Evolutionary conservation across 1,140 invertebrate species (phyloP).

Genomic region (Cyclina sinensis): DNA sequence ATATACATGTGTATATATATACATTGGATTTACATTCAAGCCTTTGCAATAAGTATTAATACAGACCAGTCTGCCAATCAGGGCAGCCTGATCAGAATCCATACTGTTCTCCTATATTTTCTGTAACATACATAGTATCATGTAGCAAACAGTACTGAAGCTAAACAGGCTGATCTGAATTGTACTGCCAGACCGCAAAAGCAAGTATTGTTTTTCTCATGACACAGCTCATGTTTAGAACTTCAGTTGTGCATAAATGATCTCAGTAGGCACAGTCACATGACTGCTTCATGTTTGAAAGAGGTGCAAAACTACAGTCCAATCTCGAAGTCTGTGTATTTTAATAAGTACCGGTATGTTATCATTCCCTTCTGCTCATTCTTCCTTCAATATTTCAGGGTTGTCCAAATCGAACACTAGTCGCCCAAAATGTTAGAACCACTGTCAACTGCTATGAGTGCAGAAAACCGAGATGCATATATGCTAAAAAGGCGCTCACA

Average conservation of each 20-base stretch:
- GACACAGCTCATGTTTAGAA: too few relatives aligned
- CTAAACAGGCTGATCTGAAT: too few relatives aligned
- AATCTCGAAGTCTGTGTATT: neutral
- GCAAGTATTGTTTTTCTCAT: too few relatives aligned
- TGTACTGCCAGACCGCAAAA: too few relatives aligned
- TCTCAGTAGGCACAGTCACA: too few relatives aligned
- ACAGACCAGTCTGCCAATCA: too few relatives aligned
- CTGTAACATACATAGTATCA: too few relatives aligned
- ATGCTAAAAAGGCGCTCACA: neutral
- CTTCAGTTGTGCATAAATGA: too few relatives aligned
- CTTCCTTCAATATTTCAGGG: conserved; percentile 9
- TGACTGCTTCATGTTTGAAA: too few relatives aligned
- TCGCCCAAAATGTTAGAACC: conserved; percentile 16
- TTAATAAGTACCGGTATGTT: neutral
- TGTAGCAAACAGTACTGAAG: neutral
- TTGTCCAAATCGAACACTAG: conserved; percentile 5
- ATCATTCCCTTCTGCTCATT: neutral
- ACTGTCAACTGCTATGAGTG: neutral
- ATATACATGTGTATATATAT: neutral
- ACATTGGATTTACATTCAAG: too few relatives aligned
- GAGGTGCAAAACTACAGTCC: neutral
- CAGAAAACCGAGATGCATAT: neutral
- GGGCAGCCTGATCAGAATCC: too few relatives aligned
- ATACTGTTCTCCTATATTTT: too few relatives aligned
- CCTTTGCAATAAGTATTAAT: neutral